phyloP scores from a whole-genome alignment of 2,113 vertebrate genomes.

The Leucopternis melanops region DNA sequence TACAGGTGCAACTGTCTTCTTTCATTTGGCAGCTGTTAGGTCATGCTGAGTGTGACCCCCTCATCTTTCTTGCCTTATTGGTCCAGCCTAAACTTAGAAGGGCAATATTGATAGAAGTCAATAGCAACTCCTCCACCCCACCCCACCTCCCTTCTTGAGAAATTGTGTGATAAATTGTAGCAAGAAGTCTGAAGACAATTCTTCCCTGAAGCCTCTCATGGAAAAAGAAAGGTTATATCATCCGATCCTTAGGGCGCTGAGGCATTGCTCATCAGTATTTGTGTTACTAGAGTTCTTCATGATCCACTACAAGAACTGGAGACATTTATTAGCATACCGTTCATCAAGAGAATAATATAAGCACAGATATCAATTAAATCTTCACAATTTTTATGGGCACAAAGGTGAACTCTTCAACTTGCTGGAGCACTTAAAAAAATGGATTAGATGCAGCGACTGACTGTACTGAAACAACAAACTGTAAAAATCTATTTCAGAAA shows the following conservation, averaged over 20 bases:
- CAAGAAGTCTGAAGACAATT: background rate
- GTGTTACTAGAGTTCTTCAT: background rate
- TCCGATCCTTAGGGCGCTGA: background rate
- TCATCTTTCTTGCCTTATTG: background rate
- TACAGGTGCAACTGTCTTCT: background rate
- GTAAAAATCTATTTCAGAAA: background rate
- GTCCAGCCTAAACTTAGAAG: background rate
- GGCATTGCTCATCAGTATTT: background rate
- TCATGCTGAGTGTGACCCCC: background rate
- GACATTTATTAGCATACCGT: background rate
- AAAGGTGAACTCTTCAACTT: background rate
- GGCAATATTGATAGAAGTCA: background rate
- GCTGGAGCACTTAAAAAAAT: background rate
- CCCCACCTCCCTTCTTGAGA: background rate
- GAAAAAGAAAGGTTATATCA: background rate
- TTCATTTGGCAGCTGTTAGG: background rate
- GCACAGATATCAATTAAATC: background rate
- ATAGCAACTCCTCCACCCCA: background rate
- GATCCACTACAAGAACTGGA: background rate
- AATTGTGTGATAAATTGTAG: background rate
- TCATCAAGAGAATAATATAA: background rate
- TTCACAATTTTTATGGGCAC: background rate
- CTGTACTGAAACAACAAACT: background rate
- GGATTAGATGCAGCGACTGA: background rate
- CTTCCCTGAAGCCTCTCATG: background rate